Percentiles rank a stretch among this genome's conserved stretches.
Conservation (phyloP, 2,888 invertebrate species). For the Neelides folsomi region DNA sequence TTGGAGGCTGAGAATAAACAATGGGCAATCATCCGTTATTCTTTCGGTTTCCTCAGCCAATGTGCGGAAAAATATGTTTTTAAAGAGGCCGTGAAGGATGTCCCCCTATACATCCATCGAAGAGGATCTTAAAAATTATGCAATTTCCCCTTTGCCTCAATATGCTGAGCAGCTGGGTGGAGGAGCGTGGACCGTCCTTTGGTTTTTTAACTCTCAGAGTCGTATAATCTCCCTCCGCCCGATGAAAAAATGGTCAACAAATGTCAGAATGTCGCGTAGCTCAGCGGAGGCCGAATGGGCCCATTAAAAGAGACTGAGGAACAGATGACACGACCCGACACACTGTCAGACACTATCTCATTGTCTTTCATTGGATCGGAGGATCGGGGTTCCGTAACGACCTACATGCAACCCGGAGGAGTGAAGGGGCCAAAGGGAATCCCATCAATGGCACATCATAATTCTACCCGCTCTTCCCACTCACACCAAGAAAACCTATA, state of each 20-base stretch:
- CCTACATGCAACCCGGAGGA: too few species aligned
- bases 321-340: slow-evolving; percentile 12
- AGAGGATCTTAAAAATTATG: background rate
- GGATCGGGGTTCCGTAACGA: too few species aligned
- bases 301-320: slow-evolving; percentile 6
- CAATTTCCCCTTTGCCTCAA: slow-evolving; percentile 1
- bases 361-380: slow-evolving; percentile 6
- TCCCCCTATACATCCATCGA: background rate
- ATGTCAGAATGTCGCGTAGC: slow-evolving; percentile 12
- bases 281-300: slow-evolving; percentile 2
- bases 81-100: too few species aligned
- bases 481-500: too few species aligned
- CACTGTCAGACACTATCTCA: slow-evolving; percentile 4
- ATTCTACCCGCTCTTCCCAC: slow-evolving; percentile 2
- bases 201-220: slow-evolving; percentile 3
- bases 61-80: too few species aligned
- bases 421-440: too few species aligned
- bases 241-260: slow-evolving; percentile 24
- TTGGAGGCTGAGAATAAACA: too few species aligned
- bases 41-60: too few species aligned
- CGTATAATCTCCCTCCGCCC: slow-evolving; percentile 9
- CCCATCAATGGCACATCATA: slow-evolving; percentile 11
- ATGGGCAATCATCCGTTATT: too few species aligned
- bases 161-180: slow-evolving; percentile 10
- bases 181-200: slow-evolving; percentile 4